phyloP scores from a whole-genome alignment of 2,113 vertebrate species.

The Hippoglossus stenolepis region DNA sequence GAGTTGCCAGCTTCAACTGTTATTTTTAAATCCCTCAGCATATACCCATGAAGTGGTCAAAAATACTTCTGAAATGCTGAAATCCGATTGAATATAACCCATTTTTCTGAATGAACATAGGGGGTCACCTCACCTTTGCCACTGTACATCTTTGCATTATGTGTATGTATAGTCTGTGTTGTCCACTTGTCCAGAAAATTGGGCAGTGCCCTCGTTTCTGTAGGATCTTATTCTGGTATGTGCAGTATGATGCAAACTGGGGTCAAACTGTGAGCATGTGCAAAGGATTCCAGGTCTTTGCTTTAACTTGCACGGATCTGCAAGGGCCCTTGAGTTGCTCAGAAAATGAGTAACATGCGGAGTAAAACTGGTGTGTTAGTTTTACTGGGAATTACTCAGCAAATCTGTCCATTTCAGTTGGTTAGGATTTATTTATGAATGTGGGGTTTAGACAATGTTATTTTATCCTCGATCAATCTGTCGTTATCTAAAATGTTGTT shows the following conservation, averaged over 20 bases:
- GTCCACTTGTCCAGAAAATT: slow-evolving; percentile 46
- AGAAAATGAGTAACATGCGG: neutral
- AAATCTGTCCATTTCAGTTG: neutral
- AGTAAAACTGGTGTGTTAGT: neutral
- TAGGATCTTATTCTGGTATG: slow-evolving; percentile 46
- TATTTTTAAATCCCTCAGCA: slow-evolving; percentile 44
- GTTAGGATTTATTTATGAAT: neutral
- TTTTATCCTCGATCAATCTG: slow-evolving; percentile 6
- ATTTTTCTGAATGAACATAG: slow-evolving; percentile 4
- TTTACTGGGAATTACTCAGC: neutral
- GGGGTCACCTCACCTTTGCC: slow-evolving; percentile 19
- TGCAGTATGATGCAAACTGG: slow-evolving; percentile 48
- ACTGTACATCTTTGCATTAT: slow-evolving; percentile 40
- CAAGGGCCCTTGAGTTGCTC: slow-evolving; percentile 8
- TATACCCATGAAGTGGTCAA: slow-evolving; percentile 12
- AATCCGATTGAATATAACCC: neutral
- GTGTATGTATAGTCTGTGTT: slow-evolving; percentile 60
- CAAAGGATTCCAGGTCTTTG: slow-evolving; percentile 20
- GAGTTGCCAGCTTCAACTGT: slow-evolving; percentile 14
- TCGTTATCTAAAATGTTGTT: neutral
- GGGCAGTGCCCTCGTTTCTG: slow-evolving; percentile 60
- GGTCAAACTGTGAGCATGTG: slow-evolving; percentile 43
- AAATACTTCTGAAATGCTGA: slow-evolving; percentile 12
- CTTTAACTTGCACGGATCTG: slow-evolving; percentile 39
- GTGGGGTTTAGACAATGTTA: slow-evolving; percentile 27